These are phyloP conservation scores for Nothura maculosa DNA, from an alignment of 2,797 vertebrate species.

Conservation along the genomic window DNA sequence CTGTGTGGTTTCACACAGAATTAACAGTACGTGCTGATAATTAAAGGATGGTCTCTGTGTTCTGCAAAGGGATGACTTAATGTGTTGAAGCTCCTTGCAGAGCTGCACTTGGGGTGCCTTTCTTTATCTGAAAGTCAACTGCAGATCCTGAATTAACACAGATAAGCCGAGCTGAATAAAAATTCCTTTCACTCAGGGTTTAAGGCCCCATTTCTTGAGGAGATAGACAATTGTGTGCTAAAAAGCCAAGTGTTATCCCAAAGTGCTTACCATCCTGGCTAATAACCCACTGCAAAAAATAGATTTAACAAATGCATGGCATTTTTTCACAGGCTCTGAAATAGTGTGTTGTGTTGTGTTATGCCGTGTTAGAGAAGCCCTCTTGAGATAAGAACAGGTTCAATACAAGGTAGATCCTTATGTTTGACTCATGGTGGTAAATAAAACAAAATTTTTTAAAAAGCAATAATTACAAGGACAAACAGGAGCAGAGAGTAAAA, in stretches of 20 bases:
- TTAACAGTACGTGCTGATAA: not conserved
- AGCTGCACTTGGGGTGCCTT: not conserved
- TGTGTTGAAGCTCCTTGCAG: not conserved
- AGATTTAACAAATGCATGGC: not conserved
- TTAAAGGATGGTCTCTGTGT: not conserved
- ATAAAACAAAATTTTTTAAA: not conserved
- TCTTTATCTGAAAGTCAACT: not conserved
- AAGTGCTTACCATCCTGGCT: not conserved
- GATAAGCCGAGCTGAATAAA: conserved; percentile 5
- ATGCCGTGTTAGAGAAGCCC: not conserved
- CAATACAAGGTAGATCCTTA: not conserved
- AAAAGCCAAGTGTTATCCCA: not conserved
- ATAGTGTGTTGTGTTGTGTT: not conserved
- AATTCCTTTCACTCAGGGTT: not conserved
- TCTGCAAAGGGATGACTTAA: not conserved
- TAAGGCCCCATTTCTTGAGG: not conserved
- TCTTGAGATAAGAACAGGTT: not conserved
- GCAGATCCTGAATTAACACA: not conserved
- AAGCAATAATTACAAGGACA: conserved; percentile 25
- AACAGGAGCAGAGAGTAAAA: conserved; percentile 5
- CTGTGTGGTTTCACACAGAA: not conserved
- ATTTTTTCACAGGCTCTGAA: not conserved
- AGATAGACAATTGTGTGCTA: not conserved
- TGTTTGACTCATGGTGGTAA: conserved; percentile 3
- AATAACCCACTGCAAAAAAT: not conserved